Base-by-base conservation (phyloP, 2,113 vertebrate genomes). In the Nycticryphes semicollaris region DNA sequence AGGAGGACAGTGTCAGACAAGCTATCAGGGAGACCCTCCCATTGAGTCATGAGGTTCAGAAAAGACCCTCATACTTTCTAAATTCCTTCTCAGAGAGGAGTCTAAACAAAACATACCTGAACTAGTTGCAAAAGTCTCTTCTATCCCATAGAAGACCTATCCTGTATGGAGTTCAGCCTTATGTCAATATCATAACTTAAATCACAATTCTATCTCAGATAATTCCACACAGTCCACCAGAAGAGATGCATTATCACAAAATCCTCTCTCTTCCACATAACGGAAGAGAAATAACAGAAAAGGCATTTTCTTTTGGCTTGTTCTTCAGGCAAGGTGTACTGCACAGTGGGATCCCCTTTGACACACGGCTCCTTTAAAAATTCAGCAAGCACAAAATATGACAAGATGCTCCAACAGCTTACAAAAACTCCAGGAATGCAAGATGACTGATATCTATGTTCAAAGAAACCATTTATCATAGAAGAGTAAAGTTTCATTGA, bases 221-320 rank as follows among this genome's bases (percentile, higher is more conserved):
- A 0, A 1, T 51, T 75, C 17, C 25, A 41, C 10, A 4, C 11
- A n/a, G 22, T 30, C 30, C 30, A 30, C 3, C n/a, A 30, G 0
- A 12, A 81, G 16, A 24, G n/a, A 50, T 20, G 9, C 0, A 1
- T 35, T 72, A 60, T 30, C 35, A 60, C 31, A 78, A 24, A 14
- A 66, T 18, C 18, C 45, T 41, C 35, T 14, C 37, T 69, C n/a
- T 50, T 69, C 27, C 18, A 4, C 1, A 8, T 5, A 22, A 50
- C 48, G 77, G 11, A 30, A 45, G 3, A 53, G 20, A 24, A 43
- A 33, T 10, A 33, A 39, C 25, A 59, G n/a, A 45, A 62, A 51
- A 75, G 7, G 2, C 8, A 5, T 37, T 23, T 68, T 37, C 24
- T 66, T 35, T 24, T n/a, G 56, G 8, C 47, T 77, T 54, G 23